These are phyloP conservation scores for Agrypnia vestita DNA, from an alignment of 1,140 invertebrate genomes.

Conservation along the genomic window DNA sequence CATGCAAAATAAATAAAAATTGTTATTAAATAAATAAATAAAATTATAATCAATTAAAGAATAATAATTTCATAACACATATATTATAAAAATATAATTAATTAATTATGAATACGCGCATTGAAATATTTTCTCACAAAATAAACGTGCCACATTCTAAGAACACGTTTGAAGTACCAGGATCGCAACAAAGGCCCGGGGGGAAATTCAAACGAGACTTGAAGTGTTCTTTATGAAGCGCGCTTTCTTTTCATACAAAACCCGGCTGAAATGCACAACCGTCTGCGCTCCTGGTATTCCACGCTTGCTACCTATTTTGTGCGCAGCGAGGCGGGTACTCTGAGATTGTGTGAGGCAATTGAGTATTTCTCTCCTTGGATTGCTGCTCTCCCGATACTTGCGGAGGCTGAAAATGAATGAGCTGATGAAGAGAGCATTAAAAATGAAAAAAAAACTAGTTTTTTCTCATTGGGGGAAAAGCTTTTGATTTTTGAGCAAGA, in stretches of 20 bases:
- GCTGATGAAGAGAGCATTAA: too few species aligned
- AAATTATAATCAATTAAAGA: too few species aligned
- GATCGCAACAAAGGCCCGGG: constrained; percentile 40
- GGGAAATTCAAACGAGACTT: constrained; percentile 28
- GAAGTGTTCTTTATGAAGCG: constrained; percentile 36
- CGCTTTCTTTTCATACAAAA: constrained; percentile 22
- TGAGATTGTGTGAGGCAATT: neutral
- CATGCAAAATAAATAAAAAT: too few species aligned
- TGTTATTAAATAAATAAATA: too few species aligned
- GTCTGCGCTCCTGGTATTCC: constrained; percentile 26
- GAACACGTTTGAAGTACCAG: constrained; percentile 34
- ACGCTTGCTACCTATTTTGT: neutral
- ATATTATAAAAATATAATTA: too few species aligned
- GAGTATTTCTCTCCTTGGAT: constrained; percentile 3
- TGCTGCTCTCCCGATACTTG: neutral
- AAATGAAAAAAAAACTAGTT: too few species aligned
- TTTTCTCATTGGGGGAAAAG: too few species aligned
- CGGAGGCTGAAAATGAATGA: constrained; percentile 18
- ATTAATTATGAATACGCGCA: too few species aligned
- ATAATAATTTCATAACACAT: too few species aligned
- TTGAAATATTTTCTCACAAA: constrained; percentile 18
- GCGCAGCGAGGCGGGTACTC: neutral
- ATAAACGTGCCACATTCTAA: constrained; percentile 34
- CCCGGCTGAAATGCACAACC: constrained; percentile 16
- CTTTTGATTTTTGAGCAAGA: too few species aligned